Percentiles rank a stretch among this genome's conserved stretches.
phyloP scores from a whole-genome alignment of 2,888 invertebrate genomes.

The Uropetala carovei region DNA sequence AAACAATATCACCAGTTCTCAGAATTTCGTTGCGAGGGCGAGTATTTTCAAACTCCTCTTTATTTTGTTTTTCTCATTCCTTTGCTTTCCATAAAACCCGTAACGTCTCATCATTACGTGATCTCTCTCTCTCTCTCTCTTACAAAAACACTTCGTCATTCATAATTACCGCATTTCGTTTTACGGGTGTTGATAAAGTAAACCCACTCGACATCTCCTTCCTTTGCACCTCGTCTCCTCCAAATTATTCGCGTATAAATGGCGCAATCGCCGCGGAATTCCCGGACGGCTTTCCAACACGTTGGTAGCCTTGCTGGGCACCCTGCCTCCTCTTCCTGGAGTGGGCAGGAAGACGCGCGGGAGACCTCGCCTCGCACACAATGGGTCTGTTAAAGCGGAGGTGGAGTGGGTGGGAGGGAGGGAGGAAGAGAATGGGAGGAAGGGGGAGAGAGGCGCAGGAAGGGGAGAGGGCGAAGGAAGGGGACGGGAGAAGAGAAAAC shows the following conservation, averaged over 20 bases:
- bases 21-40: no score
- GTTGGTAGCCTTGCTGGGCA: conserved; percentile 22
- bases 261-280: neutral
- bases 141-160: no score
- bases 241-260: neutral
- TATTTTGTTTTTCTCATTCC: no score
- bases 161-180: no score
- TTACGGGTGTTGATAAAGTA: no score
- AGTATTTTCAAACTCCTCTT: no score
- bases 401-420: neutral
- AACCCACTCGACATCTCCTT: neutral
- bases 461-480: neutral
- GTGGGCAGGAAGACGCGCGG: conserved; percentile 37
- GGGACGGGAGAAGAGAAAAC: neutral
- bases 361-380: conserved; percentile 36
- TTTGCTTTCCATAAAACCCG: no score
- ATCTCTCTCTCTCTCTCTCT: no score
- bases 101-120: no score
- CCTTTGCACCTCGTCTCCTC: neutral
- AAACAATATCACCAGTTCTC: no score
- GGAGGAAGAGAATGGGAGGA: neutral
- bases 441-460: no score
- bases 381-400: conserved; percentile 43
- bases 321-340: neutral
- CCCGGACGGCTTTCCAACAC: neutral